Percentiles rank a stretch among this genome's conserved stretches.
Conservation (phyloP, 1,140 invertebrate species). For the Schmidtea mediterranea region DNA sequence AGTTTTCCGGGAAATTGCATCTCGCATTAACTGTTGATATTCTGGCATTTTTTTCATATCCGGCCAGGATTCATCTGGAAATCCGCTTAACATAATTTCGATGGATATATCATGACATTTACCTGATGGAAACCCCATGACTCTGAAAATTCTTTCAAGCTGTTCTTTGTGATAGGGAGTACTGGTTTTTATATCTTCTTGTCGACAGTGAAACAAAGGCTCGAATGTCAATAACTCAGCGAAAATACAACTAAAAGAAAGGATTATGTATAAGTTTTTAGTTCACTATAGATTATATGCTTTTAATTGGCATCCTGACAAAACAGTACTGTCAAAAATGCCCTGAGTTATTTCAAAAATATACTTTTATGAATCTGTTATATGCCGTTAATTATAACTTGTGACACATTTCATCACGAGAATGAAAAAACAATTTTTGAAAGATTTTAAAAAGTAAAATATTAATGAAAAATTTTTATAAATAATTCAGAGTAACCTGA, state of each 20-base stretch:
- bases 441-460: no score
- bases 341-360: no score
- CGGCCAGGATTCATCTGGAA: constrained; percentile 72
- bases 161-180: constrained; percentile 99
- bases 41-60: constrained; percentile 99
- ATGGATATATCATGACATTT: constrained; percentile 1
- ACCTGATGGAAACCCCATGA: constrained; percentile 73
- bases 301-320: background rate
- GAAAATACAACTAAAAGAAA: constrained; percentile 57
- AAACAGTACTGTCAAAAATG: no score
- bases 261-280: no score
- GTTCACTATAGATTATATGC: background rate
- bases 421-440: no score
- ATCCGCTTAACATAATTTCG: background rate
- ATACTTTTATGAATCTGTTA: no score
- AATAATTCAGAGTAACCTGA: no score
- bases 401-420: no score
- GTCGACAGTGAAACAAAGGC: constrained; percentile 94
- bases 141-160: constrained; percentile 91
- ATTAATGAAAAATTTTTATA: no score
- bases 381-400: no score
- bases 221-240: constrained; percentile 41
- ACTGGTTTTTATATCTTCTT: constrained; percentile 97
- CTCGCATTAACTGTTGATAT: constrained; percentile 51
- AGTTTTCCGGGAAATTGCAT: constrained; percentile 7